These are phyloP conservation scores for Dolichopus griseipennis DNA, from an alignment of 2,888 invertebrate species.

Conservation along the genomic window DNA sequence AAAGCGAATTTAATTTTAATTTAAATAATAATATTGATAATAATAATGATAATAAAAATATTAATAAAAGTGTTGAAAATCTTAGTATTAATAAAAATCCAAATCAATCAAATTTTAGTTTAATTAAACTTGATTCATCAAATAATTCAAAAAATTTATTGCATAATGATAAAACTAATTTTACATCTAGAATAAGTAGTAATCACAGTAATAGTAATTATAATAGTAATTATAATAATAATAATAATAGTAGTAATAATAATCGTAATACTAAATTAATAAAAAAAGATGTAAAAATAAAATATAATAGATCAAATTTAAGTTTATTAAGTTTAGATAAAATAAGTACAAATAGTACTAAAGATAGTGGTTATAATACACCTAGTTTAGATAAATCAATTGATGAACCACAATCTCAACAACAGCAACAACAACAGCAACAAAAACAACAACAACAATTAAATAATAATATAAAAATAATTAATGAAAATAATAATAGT, in stretches of 20 bases:
- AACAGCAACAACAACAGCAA: constrained; percentile 11
- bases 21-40: neutral
- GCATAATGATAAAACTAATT: no score
- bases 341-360: no score
- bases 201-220: neutral
- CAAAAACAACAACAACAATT: constrained; percentile 8
- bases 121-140: no score
- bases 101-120: neutral
- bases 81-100: neutral
- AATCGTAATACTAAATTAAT: no score
- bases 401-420: no score
- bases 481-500: constrained; percentile 13
- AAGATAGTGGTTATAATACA: no score
- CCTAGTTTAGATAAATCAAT: no score
- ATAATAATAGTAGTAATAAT: neutral
- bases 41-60: neutral
- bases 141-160: no score
- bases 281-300: no score
- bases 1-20: neutral
- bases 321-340: no score
- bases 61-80: neutral
- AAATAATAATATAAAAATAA: constrained; percentile 16
- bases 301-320: no score
- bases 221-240: neutral
- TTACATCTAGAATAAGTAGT: no score